Percentiles rank a stretch among this genome's conserved stretches.
Evolutionary conservation across 2,113 vertebrate genomes (phyloP).

Genomic region (Loxodonta africana): DNA sequence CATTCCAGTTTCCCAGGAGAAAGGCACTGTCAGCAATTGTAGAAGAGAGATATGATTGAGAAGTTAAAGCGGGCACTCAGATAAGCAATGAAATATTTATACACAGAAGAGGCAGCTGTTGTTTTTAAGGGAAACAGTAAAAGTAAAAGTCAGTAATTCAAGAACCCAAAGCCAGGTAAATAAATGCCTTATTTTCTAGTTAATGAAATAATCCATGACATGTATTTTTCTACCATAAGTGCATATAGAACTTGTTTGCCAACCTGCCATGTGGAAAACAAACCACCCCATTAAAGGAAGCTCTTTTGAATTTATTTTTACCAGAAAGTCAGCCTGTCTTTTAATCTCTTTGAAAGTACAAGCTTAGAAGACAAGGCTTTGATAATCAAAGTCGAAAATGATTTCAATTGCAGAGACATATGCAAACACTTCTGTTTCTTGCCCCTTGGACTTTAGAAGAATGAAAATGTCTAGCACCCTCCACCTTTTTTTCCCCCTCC

Average conservation of each 20-base stretch:
- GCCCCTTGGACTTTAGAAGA: conserved; percentile 59
- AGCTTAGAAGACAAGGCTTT: not conserved
- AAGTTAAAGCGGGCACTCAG: conserved; percentile 16
- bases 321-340: conserved; percentile 1
- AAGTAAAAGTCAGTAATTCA: conserved; percentile 43
- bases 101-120: conserved; percentile 21
- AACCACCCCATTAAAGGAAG: not conserved
- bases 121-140: conserved; percentile 68
- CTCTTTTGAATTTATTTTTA: not conserved
- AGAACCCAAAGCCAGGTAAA: conserved; percentile 69
- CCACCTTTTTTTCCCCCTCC: not conserved
- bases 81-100: conserved; percentile 73
- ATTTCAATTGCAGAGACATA: not conserved
- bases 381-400: conserved; percentile 8
- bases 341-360: not conserved
- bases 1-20: conserved; percentile 60
- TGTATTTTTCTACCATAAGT: conserved; percentile 67
- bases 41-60: not conserved
- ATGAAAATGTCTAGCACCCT: not conserved
- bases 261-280: not conserved
- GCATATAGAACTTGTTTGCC: not conserved
- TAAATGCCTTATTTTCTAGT: conserved; percentile 67
- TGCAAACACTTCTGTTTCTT: conserved; percentile 64
- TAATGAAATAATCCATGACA: conserved; percentile 56
- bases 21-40: conserved; percentile 8